Conservation (phyloP, 2,797 vertebrate species). For the Aulostomus chinensis region DNA sequence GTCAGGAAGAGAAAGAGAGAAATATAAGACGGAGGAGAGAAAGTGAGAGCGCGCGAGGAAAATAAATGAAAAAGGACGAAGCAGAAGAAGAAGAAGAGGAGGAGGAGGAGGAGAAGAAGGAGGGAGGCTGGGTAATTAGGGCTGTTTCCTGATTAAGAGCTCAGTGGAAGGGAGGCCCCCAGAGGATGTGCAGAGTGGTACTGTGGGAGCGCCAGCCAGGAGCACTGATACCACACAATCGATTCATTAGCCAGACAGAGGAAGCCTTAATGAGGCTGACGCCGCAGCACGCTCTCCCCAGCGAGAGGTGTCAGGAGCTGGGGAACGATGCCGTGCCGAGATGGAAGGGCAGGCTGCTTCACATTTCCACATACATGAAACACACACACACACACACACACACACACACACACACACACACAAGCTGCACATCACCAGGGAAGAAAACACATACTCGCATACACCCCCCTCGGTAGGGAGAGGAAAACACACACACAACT, state of each 20-base stretch:
- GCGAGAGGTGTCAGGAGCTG: constrained; percentile 64
- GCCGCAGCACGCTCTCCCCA: constrained; percentile 62
- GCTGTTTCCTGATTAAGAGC: constrained; percentile 80
- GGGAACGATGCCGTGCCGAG: constrained; percentile 47
- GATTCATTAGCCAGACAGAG: constrained; percentile 81
- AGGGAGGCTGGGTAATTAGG: constrained; percentile 71
- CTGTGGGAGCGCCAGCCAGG: constrained; percentile 72
- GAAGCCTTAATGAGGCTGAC: constrained; percentile 76
- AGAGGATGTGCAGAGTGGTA: constrained; percentile 64
- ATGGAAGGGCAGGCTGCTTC: constrained; percentile 32
- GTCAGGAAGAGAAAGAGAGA: constrained; percentile 42
- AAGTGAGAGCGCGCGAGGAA: constrained; percentile 32
- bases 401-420: constrained; percentile 25
- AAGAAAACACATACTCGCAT: constrained; percentile 23
- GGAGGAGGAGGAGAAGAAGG: constrained; percentile 12
- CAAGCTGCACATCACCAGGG: constrained; percentile 2
- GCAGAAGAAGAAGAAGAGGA: constrained; percentile 39
- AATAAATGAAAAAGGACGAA: constrained; percentile 51
- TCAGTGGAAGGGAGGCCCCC: constrained; percentile 73
- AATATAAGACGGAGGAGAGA: constrained; percentile 35
- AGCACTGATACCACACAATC: constrained; percentile 82
- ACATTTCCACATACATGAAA: constrained; percentile 34
- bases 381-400: constrained; percentile 36
- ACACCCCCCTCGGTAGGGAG: constrained; percentile 38
- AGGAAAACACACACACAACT: constrained; percentile 43